Evolutionary conservation across 2,888 invertebrate species (phyloP).

Genomic region (Thereva unica): DNA sequence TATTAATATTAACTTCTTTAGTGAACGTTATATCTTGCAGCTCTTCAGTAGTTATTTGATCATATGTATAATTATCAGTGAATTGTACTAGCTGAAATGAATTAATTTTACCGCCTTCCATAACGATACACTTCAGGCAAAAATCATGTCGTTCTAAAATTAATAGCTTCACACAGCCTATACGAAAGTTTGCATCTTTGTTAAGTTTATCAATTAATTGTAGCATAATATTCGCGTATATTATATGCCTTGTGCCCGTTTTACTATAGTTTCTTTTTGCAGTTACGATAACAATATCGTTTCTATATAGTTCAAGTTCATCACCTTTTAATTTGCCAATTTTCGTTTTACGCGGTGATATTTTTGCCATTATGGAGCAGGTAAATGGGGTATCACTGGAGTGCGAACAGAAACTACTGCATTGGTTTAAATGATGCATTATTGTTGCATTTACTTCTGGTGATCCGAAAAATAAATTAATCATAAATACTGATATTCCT

Average conservation of each 20-base stretch:
- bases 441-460: neutral
- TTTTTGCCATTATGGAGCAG: slow-evolving; percentile 5
- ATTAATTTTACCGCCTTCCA: neutral
- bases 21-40: slow-evolving; percentile 53
- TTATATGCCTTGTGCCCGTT: neutral
- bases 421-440: neutral
- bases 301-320: neutral
- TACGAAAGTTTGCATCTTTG: slow-evolving; percentile 13
- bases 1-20: slow-evolving; percentile 49
- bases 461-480: slow-evolving; percentile 7
- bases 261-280: neutral
- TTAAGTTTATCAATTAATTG: neutral
- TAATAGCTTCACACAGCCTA: slow-evolving; percentile 10
- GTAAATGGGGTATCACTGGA: neutral
- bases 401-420: neutral
- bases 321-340: slow-evolving; percentile 2
- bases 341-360: neutral
- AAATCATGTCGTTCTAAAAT: slow-evolving; percentile 1
- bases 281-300: slow-evolving; percentile 3
- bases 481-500: neutral
- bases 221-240: slow-evolving; percentile 3
- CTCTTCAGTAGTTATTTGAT: slow-evolving; percentile 50
- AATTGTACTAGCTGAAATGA: neutral
- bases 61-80: neutral
- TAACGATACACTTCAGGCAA: slow-evolving; percentile 9